Conservation (phyloP, 1,140 invertebrate genomes). For the Araneus ventricosus region DNA sequence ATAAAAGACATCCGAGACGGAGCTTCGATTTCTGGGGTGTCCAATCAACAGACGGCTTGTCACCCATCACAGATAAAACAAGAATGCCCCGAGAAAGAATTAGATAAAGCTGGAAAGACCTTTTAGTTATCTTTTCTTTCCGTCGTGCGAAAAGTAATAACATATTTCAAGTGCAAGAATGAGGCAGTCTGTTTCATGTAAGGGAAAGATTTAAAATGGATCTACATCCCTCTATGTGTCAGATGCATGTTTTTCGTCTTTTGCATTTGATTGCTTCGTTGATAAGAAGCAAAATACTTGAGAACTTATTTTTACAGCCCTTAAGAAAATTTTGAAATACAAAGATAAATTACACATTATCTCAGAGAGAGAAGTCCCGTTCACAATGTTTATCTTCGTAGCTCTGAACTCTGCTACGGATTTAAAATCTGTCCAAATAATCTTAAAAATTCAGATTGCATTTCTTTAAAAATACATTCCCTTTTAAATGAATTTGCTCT, state of each 20-base stretch:
- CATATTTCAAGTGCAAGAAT: slow-evolving; percentile 46
- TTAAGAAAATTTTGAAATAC: neutral
- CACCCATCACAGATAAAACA: slow-evolving; percentile 14
- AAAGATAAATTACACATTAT: too few relatives aligned
- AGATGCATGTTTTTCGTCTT: slow-evolving; percentile 41
- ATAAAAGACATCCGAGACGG: slow-evolving; percentile 1
- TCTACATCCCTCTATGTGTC: neutral
- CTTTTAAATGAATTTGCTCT: too few relatives aligned
- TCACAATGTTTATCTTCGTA: too few relatives aligned
- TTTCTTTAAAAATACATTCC: too few relatives aligned
- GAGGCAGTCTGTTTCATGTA: neutral
- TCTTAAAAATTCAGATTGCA: too few relatives aligned
- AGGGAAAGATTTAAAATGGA: slow-evolving; percentile 24
- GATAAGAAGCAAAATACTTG: neutral
- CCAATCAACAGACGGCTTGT: slow-evolving; percentile 39
- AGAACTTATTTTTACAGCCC: neutral
- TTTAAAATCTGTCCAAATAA: too few relatives aligned
- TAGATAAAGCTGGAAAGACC: slow-evolving; percentile 37
- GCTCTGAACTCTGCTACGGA: too few relatives aligned
- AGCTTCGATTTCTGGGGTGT: neutral
- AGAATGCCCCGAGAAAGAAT: slow-evolving; percentile 31
- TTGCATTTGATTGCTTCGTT: neutral
- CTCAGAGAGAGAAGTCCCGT: too few relatives aligned
- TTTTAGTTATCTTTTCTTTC: slow-evolving; percentile 22
- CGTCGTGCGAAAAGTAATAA: neutral